These are phyloP conservation scores for Linepithema humile DNA, from an alignment of 1,140 invertebrate genomes.

Conservation along the genomic window DNA sequence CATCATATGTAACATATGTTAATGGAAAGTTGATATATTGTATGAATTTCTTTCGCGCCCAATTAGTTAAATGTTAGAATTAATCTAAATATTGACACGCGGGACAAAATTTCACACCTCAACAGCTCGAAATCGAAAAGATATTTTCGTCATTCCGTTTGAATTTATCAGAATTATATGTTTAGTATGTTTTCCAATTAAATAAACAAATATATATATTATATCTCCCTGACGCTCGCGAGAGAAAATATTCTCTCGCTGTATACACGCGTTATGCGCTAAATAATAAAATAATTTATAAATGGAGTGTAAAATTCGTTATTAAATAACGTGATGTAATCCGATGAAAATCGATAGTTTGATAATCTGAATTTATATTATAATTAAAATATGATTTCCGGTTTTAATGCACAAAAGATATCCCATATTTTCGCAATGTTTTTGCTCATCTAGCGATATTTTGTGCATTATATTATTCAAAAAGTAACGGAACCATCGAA, in stretches of 20 bases:
- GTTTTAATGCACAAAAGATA: background rate
- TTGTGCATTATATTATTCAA: slow-evolving; percentile 26
- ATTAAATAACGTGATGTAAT: too few relatives aligned
- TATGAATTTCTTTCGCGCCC: background rate
- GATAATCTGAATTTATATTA: slow-evolving; percentile 17
- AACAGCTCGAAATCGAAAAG: background rate
- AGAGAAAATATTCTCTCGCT: background rate
- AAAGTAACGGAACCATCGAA: slow-evolving; percentile 25
- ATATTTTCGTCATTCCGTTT: background rate
- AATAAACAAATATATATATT: slow-evolving; percentile 42
- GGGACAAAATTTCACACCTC: background rate
- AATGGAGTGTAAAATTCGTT: slow-evolving; percentile 8
- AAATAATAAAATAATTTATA: slow-evolving; percentile 34
- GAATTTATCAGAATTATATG: background rate
- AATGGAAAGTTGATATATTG: background rate
- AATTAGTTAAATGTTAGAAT: background rate
- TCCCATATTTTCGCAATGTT: background rate
- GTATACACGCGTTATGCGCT: background rate
- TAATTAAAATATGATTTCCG: background rate
- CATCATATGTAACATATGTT: background rate
- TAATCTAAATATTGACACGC: slow-evolving; percentile 5
- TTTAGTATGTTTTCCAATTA: slow-evolving; percentile 4
- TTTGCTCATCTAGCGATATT: slow-evolving; percentile 12
- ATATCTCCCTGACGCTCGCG: background rate
- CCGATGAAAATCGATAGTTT: slow-evolving; percentile 7